A percentile compares a stretch with the other conserved stretches of the same genome.
Evolutionary conservation across 1,140 invertebrate species (phyloP).

Genomic region (Drosophila ficusphila): DNA sequence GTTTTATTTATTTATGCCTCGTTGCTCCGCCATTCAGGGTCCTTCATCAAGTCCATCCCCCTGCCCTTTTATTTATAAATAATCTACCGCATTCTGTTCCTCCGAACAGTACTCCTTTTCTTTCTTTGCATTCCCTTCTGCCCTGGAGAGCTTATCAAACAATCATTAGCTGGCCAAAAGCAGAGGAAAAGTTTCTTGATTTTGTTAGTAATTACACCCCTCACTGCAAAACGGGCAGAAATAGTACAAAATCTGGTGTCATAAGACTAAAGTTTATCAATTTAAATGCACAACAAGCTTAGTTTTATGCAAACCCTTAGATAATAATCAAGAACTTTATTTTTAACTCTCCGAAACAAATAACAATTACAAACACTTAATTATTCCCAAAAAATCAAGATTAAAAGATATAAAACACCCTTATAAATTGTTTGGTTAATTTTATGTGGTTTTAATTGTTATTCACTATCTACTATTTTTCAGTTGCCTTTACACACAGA

Average conservation of each 20-base stretch:
- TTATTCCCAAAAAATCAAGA: too few relatives aligned
- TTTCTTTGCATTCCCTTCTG: not conserved
- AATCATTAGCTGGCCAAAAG: slow-evolving; percentile 66
- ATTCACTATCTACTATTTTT: slow-evolving; percentile 28
- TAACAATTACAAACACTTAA: too few relatives aligned
- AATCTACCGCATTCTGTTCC: slow-evolving; percentile 12
- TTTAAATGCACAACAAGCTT: slow-evolving; percentile 29
- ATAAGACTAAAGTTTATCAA: slow-evolving; percentile 28
- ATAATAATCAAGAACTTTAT: too few relatives aligned
- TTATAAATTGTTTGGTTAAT: slow-evolving; percentile 10
- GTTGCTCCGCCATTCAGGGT: slow-evolving; percentile 24
- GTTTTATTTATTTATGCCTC: slow-evolving; percentile 60
- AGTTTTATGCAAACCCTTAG: slow-evolving; percentile 11
- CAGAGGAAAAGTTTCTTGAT: slow-evolving; percentile 59
- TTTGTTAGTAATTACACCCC: slow-evolving; percentile 41
- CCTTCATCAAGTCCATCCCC: slow-evolving; percentile 17
- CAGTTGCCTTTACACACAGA: slow-evolving; percentile 19
- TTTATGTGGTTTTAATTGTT: slow-evolving; percentile 11
- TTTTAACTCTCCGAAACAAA: too few relatives aligned
- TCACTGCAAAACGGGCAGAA: not conserved
- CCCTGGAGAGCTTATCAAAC: slow-evolving; percentile 57
- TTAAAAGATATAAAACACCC: too few relatives aligned
- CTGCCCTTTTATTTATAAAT: slow-evolving; percentile 32
- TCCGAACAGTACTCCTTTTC: slow-evolving; percentile 2
- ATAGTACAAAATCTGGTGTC: slow-evolving; percentile 18